Conservation (phyloP, 2,113 vertebrate genomes). For the Trematomus loennbergii region DNA sequence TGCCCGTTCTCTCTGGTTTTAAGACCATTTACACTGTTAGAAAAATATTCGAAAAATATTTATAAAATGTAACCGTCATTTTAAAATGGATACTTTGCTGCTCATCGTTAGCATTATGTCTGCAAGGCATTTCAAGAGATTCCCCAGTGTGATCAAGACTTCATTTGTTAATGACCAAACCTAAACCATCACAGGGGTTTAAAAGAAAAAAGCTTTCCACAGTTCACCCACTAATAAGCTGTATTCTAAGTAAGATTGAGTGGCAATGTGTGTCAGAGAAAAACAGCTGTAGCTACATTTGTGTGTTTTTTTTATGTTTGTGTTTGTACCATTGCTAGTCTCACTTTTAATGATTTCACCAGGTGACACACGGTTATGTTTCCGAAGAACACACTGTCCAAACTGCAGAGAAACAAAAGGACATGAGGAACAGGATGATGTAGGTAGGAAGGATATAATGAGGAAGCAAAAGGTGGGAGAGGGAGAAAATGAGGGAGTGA, state of each 20-base stretch:
- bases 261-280: conserved; percentile 4
- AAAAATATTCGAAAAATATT: neutral
- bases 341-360: conserved; percentile 8
- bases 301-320: too few relatives aligned
- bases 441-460: conserved; percentile 1
- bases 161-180: neutral
- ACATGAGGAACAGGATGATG: neutral
- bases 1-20: neutral
- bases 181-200: conserved; percentile 9
- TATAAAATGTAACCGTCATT: neutral
- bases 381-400: conserved; percentile 3
- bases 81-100: neutral
- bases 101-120: neutral
- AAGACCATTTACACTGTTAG: neutral
- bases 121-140: neutral
- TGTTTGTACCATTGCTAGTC: neutral
- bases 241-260: conserved; percentile 15
- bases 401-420: neutral
- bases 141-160: neutral
- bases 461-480: conserved; percentile 2
- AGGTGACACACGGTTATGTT: neutral
- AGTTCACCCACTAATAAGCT: neutral
- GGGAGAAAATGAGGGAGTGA: conserved; percentile 10
- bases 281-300: neutral
- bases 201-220: conserved; percentile 19